Base-by-base conservation (phyloP, 2,888 invertebrate species). In the Eupeodes latifasciatus region DNA sequence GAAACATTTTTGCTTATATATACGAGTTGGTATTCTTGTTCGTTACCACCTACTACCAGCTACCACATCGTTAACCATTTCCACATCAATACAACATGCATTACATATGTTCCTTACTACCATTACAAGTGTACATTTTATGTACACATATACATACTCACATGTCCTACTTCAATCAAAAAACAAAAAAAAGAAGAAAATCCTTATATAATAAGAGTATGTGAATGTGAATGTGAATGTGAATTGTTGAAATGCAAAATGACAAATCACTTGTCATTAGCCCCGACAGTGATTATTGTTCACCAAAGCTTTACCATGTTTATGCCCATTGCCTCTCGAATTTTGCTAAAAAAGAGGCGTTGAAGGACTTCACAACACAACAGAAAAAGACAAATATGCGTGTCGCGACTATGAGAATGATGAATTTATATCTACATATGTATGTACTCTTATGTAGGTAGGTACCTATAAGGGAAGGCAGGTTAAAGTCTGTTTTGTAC, bases 231-330 rank as follows among this genome's bases (percentile, higher is more conserved):
- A 19, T 10, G 40, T 40, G 27, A 27, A 40, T 40, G 19, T 36
- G n/a, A 67, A 67, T 27, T 11, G 2, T 19, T 7, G 40, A 59
- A 19, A 51, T 10, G 11, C 12, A 47, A 10, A 72, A 57, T 78
- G 79, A 85, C 76, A 71, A 87, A 87, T 83, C 83, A 76, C 86
- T 66, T 80, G 83, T 62, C 83, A 80, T 83, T 66, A 80, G 75
- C 71, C 76, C 71, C 40, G 72, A 72, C 80, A 66, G 80, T 87
- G 86, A 87, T 83, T 87, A 76, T 72, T 76, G 83, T 76, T 79
- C 76, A 77, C 51, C 27, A 55, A 55, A 40, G 51, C n/a, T 47
- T 75, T 66, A 81, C 53, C 40, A 71, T 71, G 71, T 53, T 19
- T 44, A 55, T 71, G 27, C 12, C 40, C 74, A 66, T 49, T 57